Conservation (phyloP, 1,140 invertebrate genomes). For the Hylyphantes graminicola region DNA sequence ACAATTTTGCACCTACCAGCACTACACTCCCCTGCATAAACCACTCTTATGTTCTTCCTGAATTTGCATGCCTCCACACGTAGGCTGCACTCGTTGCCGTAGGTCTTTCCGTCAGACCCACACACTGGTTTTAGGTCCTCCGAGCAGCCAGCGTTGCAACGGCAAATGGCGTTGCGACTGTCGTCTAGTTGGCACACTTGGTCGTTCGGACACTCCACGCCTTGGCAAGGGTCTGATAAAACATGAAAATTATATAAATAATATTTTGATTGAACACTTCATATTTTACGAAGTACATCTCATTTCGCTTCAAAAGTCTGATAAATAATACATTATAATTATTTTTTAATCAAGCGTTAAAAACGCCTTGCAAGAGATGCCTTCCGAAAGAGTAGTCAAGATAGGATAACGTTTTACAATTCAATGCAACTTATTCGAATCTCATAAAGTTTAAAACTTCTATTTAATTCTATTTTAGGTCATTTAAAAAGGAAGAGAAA, state of each 20-base stretch:
- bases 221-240: constrained; percentile 82
- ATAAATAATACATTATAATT: not conserved
- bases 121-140: constrained; percentile 85
- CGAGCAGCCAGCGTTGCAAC: constrained; percentile 81
- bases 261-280: not conserved
- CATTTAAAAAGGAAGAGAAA: no score
- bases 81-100: constrained; percentile 85
- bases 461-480: no score
- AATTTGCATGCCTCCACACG: constrained; percentile 80
- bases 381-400: no score
- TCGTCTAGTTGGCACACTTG: constrained; percentile 86
- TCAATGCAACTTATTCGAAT: no score
- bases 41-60: constrained; percentile 78
- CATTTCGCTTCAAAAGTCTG: not conserved
- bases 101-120: constrained; percentile 83
- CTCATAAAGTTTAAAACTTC: no score
- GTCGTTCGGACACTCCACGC: constrained; percentile 78
- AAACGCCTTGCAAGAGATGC: no score
- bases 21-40: constrained; percentile 82
- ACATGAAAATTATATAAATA: not conserved
- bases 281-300: not conserved
- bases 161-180: constrained; percentile 80
- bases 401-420: no score
- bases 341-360: not conserved
- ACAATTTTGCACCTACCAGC: constrained; percentile 72